Base-by-base conservation (phyloP, 30 jellyfish, hydroid and myxozoan genomes). In the Turritopsis dohrnii region DNA sequence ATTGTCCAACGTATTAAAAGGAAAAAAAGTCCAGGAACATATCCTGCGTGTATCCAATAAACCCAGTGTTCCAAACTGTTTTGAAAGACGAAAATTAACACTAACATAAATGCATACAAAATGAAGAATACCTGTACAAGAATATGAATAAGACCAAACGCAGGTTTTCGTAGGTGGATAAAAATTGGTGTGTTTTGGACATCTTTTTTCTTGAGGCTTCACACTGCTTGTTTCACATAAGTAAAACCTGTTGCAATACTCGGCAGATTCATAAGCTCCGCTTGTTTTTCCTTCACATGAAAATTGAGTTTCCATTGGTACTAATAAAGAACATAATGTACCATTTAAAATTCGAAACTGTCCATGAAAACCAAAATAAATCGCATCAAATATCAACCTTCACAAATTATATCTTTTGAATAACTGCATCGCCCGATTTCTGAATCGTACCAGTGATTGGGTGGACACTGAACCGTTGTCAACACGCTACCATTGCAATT, bases 171-270 rank as follows among this genome's bases (percentile, higher is more conserved):
- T 17, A 16, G 71, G 41, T 16, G 89, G 89, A 82, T n/a, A 71
- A 71, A 82, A 82, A 25, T 82, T 82, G 26, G 86, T 66, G 74
- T 82, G 89, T 66, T 65, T 28, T 21, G 89, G 89, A 71, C 89
- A 82, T 16, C 79, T 65, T 41, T 82, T 82, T 54, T 25, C 31
- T 82, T 65, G 20, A 19, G 89, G 74, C 19, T 16, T 26, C 27
- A 19, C 74, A 82, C 41, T 26, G 53, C 21, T 52, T 5, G 22
- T 79, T 13, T 69, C 54, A 28, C 89, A 82, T 25, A 65, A 28
- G 27, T 65, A 66, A 65, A 23, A 82, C 18, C 41, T 41, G 85
- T 71, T 82, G 73, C 89, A 82, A 29, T 54, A 20, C 26, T 21
- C 52, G 1, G 29, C 74, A 28, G 89, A 16, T 31, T 54, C 29